These are phyloP conservation scores for Drosophila formosana DNA, from an alignment of 2,888 invertebrate species.

Conservation along the genomic window DNA sequence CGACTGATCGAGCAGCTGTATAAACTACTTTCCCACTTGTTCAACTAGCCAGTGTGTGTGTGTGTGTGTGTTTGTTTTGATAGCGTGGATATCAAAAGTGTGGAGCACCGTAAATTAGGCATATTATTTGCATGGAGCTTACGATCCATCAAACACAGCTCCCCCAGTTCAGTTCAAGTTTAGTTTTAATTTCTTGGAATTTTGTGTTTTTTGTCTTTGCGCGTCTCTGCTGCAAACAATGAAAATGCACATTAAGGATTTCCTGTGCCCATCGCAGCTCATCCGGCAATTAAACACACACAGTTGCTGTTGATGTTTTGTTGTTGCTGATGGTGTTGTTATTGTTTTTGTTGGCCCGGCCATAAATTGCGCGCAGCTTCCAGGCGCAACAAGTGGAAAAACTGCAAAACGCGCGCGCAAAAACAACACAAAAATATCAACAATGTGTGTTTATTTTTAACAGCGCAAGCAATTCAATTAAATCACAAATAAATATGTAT, in stretches of 20 bases:
- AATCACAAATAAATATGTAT: constrained; percentile 79
- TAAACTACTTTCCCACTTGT: constrained; percentile 62
- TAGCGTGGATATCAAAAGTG: constrained; percentile 10
- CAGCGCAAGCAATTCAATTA: constrained; percentile 72
- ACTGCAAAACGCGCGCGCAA: constrained; percentile 36
- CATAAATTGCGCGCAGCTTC: constrained; percentile 56
- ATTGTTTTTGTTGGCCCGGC: constrained; percentile 47
- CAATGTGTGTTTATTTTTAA: constrained; percentile 70
- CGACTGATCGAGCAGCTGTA: constrained; percentile 68
- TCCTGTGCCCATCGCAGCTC: constrained; percentile 65
- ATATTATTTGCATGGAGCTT: constrained; percentile 3
- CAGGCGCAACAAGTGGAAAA: constrained; percentile 64
- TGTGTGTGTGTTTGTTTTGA: constrained; percentile 17
- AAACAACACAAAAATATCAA: constrained; percentile 30
- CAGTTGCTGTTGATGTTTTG: constrained; percentile 8
- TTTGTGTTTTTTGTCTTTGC: constrained; percentile 11
- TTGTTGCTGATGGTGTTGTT: constrained; percentile 23
- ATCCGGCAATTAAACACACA: constrained; percentile 66
- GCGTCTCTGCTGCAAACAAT: constrained; percentile 34
- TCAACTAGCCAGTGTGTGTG: constrained; percentile 15
- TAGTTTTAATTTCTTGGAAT: background rate
- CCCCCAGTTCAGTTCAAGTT: too few species aligned
- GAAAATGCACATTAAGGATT: constrained; percentile 70
- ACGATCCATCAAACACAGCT: constrained; percentile 50
- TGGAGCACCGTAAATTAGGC: constrained; percentile 26